Conservation (phyloP, 37 sponge, comb jelly and placozoan genomes). For the Beroe forskalii region DNA sequence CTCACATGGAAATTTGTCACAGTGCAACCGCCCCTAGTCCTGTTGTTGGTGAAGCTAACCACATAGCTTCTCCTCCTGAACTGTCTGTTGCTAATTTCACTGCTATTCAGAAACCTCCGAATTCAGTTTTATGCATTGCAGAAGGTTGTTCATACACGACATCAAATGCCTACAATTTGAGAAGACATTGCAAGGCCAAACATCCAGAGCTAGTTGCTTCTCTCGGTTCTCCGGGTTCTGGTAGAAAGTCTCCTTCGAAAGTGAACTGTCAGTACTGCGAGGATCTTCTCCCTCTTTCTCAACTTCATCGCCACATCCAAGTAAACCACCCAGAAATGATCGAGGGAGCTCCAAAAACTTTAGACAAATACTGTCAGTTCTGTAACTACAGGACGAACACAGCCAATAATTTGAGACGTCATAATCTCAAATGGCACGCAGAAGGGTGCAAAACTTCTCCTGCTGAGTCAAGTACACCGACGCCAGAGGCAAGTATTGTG, state of each 20-base stretch:
- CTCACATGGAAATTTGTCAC: neutral
- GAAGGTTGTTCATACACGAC: neutral
- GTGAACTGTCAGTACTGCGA: slow-evolving; percentile 32
- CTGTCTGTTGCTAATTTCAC: neutral
- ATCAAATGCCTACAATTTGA: neutral
- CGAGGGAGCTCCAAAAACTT: neutral
- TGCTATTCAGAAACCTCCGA: neutral
- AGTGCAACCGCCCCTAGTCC: neutral
- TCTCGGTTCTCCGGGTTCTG: too few species aligned
- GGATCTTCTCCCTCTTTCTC: neutral
- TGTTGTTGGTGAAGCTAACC: neutral
- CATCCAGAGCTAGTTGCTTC: neutral
- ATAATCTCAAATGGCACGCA: neutral
- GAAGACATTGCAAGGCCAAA: neutral
- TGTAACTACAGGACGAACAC: neutral
- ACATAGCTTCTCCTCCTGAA: neutral
- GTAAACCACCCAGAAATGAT: slow-evolving; percentile 28
- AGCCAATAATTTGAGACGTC: neutral
- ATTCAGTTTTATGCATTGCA: neutral
- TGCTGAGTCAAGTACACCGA: neutral
- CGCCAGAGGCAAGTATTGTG: neutral
- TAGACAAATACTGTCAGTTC: neutral
- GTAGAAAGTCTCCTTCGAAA: neutral
- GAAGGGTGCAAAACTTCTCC: neutral
- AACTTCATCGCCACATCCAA: slow-evolving; percentile 1